phyloP scores from a whole-genome alignment of 2,113 vertebrate genomes.

The Cynocephalus volans region DNA sequence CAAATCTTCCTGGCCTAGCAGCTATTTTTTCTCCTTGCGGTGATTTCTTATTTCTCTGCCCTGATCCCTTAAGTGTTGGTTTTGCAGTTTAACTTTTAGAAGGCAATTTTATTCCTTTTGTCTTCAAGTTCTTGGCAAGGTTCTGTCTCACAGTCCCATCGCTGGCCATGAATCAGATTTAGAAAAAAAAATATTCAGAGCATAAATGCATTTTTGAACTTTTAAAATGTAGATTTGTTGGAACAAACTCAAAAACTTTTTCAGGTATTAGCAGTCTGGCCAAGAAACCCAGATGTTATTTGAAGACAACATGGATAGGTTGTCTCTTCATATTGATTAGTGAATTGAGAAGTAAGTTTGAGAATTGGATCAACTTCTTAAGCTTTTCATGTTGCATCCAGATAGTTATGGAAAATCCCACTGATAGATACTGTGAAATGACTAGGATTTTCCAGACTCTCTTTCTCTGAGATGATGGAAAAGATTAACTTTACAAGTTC shows the following conservation, averaged over 20 bases:
- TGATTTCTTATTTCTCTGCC: background rate
- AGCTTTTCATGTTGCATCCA: slow-evolving; percentile 72
- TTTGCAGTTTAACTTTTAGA: slow-evolving; percentile 55
- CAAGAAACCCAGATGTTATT: slow-evolving; percentile 75
- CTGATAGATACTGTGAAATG: slow-evolving; percentile 75
- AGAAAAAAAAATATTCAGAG: slow-evolving; percentile 52
- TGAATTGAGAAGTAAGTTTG: slow-evolving; percentile 77
- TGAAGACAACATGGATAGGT: slow-evolving; percentile 69
- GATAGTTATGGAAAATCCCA: slow-evolving; percentile 82
- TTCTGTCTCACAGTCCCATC: background rate
- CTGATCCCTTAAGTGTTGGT: background rate
- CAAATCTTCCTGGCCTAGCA: background rate
- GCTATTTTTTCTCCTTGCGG: background rate
- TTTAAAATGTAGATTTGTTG: slow-evolving; percentile 62
- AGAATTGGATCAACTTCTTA: slow-evolving; percentile 82
- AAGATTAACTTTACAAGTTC: slow-evolving; percentile 78
- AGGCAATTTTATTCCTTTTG: slow-evolving; percentile 36
- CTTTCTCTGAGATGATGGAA: slow-evolving; percentile 79
- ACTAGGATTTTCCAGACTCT: slow-evolving; percentile 80
- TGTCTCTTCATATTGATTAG: slow-evolving; percentile 75
- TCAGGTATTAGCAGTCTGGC: slow-evolving; percentile 59
- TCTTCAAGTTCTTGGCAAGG: slow-evolving; percentile 37
- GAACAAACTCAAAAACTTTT: slow-evolving; percentile 54
- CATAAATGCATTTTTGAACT: slow-evolving; percentile 63
- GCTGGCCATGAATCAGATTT: slow-evolving; percentile 40